Base-by-base conservation (phyloP, 1,140 invertebrate genomes). In the Spodoptera frugiperda region DNA sequence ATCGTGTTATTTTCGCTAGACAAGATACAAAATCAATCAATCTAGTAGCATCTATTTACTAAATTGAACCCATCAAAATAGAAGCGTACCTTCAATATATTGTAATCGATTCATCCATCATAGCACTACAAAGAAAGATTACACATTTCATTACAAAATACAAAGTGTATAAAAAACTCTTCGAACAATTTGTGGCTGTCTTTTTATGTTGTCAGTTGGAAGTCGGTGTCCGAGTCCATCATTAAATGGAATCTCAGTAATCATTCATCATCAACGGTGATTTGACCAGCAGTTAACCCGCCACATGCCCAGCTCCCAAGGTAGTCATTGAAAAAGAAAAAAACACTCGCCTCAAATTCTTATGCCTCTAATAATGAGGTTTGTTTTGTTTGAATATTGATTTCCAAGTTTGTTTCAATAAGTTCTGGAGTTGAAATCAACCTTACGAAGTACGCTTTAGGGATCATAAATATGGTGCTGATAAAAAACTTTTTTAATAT, bases 181-280 rank as follows among this genome's bases (percentile, higher is more conserved):
- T 78, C 76, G 67, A 68, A 79, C 77, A 49, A 79, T 67, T 80
- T 77, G 70, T 84, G 59, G 76, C 84, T 75, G 82, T 79, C 78
- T 84, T 84, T 85, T 83, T 85, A 77, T 76, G 80, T 81, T 81
- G 84, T 83, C 85, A 81, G 85, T 89, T 88, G 84, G 88, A 67
- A 87, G 89, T 84, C 76, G 81, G 73, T 48, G 76, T 74, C 73
- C 19, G 72, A 78, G 59, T 63, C 86, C 84, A 80, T 91, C 89
- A 93, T 93, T 92, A 93, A 85, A 88, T 78, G 81, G 89, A 93
- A 91, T 90, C 86, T 87, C 84, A 80, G 90, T 88, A 93, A 93
- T 93, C 89, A 93, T 91, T 92, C 87, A 92, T 91, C 90, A 93
- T 93, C 90, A 93, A 84, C 81, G 78, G 83, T 88, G 81, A 91